A percentile compares a stretch with the other conserved stretches of the same genome.
Evolutionary conservation across 2,113 vertebrate genomes (phyloP).

Genomic region (Brachyistius frenatus): DNA sequence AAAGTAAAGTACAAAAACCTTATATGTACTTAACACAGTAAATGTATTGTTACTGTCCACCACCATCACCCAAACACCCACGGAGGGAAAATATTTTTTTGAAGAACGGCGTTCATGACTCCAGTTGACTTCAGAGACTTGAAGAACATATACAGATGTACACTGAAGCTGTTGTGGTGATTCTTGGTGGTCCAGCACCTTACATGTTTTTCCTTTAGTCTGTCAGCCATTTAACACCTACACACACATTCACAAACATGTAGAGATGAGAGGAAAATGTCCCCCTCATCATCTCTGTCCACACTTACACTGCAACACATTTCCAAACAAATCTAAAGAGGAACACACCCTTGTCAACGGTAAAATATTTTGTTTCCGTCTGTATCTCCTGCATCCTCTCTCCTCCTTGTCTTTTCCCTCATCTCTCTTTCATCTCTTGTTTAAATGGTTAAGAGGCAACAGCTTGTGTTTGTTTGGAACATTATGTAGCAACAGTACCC

Average conservation of each 20-base stretch:
- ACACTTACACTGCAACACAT: background rate
- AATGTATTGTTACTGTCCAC: background rate
- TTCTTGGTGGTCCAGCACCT: conserved; percentile 44
- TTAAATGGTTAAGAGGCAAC: conserved; percentile 46
- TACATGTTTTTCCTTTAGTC: conserved; percentile 41
- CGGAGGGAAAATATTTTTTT: background rate
- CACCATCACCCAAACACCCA: background rate
- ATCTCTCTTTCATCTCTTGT: conserved; percentile 27
- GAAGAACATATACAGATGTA: background rate
- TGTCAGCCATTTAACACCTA: conserved; percentile 46
- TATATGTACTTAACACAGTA: too few species aligned
- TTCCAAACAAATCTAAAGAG: conserved; percentile 43
- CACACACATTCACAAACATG: conserved; percentile 34
- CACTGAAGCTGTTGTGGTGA: background rate
- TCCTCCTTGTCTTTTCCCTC: background rate
- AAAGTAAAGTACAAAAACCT: too few species aligned
- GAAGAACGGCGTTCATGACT: background rate
- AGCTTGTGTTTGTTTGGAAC: conserved; percentile 72
- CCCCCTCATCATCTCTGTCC: conserved; percentile 34
- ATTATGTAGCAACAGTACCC: conserved; percentile 63
- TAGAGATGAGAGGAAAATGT: conserved; percentile 25
- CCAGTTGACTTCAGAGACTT: background rate
- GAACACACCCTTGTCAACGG: conserved; percentile 23
- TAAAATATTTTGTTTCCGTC: background rate
- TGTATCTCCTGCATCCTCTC: conserved; percentile 21